These are phyloP conservation scores for Paracyclopina nana DNA, from an alignment of 1,140 invertebrate genomes.

Conservation along the genomic window DNA sequence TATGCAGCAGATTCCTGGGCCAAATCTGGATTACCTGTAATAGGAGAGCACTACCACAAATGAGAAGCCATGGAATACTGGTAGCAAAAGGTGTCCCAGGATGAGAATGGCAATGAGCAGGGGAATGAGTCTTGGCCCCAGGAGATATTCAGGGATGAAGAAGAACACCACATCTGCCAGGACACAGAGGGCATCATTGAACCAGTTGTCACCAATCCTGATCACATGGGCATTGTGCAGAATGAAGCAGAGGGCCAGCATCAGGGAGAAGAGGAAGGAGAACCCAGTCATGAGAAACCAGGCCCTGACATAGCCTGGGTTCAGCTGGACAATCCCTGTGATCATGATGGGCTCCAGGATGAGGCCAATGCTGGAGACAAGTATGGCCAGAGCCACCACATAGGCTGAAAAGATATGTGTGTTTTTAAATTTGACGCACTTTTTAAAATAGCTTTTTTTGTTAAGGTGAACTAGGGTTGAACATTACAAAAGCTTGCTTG, in stretches of 20 bases:
- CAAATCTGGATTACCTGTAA: too few species aligned
- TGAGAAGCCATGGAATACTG: neutral
- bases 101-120: neutral
- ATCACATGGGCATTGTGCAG: too few species aligned
- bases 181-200: neutral
- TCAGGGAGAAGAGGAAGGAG: neutral
- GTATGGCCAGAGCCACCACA: neutral
- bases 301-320: neutral
- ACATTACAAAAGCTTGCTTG: too few species aligned
- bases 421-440: too few species aligned
- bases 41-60: neutral
- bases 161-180: constrained; percentile 2
- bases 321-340: neutral
- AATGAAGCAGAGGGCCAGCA: neutral
- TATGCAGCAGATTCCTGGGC: too few species aligned
- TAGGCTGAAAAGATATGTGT: constrained; percentile 1
- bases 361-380: neutral
- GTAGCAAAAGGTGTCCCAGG: neutral
- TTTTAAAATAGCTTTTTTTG: too few species aligned
- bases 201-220: neutral
- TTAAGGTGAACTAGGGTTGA: too few species aligned
- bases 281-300: neutral
- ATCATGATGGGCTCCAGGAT: neutral
- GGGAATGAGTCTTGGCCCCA: neutral
- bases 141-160: constrained; percentile 1